Conservation (phyloP, 2,113 vertebrate genomes). For the Scalopus aquaticus region DNA sequence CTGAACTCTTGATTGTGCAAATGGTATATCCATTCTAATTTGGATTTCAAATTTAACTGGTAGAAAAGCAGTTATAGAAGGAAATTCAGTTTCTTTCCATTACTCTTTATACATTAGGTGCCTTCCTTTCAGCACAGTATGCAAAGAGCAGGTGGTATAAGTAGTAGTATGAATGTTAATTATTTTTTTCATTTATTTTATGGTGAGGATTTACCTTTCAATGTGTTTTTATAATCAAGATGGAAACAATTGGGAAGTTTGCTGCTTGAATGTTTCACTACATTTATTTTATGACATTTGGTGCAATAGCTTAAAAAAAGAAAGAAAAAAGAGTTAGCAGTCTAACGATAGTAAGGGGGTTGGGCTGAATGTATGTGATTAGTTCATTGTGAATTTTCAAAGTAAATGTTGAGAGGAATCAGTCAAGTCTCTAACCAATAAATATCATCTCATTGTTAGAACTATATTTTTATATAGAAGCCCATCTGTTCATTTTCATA, state of each 20-base stretch:
- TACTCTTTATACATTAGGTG: slow-evolving; percentile 63
- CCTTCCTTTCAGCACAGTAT: slow-evolving; percentile 44
- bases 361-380: slow-evolving; percentile 63
- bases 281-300: slow-evolving; percentile 78
- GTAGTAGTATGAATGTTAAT: slow-evolving; percentile 83
- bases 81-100: slow-evolving; percentile 76
- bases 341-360: slow-evolving; percentile 62
- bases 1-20: background rate
- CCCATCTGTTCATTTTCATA: slow-evolving; percentile 61
- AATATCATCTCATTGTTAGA: slow-evolving; percentile 66
- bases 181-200: slow-evolving; percentile 82
- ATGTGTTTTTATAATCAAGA: slow-evolving; percentile 79
- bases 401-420: slow-evolving; percentile 58
- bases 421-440: slow-evolving; percentile 71
- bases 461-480: slow-evolving; percentile 64
- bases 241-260: slow-evolving; percentile 75
- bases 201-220: slow-evolving; percentile 68
- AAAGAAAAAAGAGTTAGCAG: slow-evolving; percentile 7
- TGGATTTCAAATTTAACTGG: slow-evolving; percentile 56
- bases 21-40: slow-evolving; percentile 38
- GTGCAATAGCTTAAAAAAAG: slow-evolving; percentile 60
- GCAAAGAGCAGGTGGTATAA: slow-evolving; percentile 76
- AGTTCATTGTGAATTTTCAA: slow-evolving; percentile 69
- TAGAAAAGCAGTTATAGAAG: slow-evolving; percentile 48
- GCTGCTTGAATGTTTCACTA: slow-evolving; percentile 75